A percentile compares a stretch with the other conserved stretches of the same genome.
These are phyloP conservation scores for Amphiduros pacificus DNA, from an alignment of 2,888 invertebrate species.

Conservation along the genomic window DNA sequence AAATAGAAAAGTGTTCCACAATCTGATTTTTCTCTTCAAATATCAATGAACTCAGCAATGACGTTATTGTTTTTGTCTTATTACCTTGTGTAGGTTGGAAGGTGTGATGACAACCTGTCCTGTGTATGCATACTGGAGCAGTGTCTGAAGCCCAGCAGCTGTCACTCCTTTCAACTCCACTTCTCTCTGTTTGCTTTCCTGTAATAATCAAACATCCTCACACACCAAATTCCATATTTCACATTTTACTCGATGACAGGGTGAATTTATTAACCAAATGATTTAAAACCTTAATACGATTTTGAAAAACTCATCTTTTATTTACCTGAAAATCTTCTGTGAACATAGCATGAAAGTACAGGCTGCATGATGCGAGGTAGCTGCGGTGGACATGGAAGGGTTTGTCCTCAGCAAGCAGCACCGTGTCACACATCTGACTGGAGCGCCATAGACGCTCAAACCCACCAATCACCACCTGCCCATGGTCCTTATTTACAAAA, in stretches of 20 bases:
- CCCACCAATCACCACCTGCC: slow-evolving; percentile 27
- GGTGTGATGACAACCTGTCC: slow-evolving; percentile 21
- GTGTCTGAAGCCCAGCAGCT: slow-evolving; percentile 55
- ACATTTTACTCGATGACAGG: no score
- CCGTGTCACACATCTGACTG: slow-evolving; percentile 33
- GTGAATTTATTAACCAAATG: no score
- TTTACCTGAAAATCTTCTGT: slow-evolving; percentile 45
- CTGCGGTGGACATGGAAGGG: slow-evolving; percentile 51
- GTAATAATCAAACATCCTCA: slow-evolving; percentile 32
- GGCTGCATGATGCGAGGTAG: slow-evolving; percentile 56
- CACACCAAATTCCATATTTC: neutral
- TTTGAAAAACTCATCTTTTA: no score
- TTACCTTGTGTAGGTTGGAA: slow-evolving; percentile 15
- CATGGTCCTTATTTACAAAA: slow-evolving; percentile 9
- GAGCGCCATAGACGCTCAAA: slow-evolving; percentile 34
- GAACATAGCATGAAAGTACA: slow-evolving; percentile 59
- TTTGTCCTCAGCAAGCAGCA: slow-evolving; percentile 33
- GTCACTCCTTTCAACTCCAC: slow-evolving; percentile 57
- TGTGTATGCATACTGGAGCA: slow-evolving; percentile 57
- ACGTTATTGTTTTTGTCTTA: no score
- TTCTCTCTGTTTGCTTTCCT: slow-evolving; percentile 52
- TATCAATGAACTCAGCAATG: no score
- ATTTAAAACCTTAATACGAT: no score
- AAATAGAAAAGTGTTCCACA: no score
- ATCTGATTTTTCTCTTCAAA: no score